Conservation (phyloP, 2,113 vertebrate genomes). For the Eulacestoma nigropectus region DNA sequence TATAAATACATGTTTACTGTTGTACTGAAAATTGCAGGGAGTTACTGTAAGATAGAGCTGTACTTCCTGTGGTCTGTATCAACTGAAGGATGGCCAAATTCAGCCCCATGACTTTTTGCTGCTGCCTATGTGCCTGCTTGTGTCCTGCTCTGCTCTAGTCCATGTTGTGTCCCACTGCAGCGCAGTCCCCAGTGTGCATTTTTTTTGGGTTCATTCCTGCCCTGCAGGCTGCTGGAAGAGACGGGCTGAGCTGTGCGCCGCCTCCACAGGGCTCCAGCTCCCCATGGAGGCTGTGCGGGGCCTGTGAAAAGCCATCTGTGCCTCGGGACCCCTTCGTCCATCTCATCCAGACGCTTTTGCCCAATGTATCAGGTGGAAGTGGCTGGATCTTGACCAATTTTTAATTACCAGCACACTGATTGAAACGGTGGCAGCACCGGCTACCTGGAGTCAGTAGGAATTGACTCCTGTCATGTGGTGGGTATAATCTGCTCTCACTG, state of each 20-base stretch:
- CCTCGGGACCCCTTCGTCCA: background rate
- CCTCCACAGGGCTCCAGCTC: background rate
- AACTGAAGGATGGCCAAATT: background rate
- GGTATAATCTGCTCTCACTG: background rate
- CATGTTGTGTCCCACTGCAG: accelerated
- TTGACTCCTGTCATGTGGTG: background rate
- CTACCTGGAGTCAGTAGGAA: slow-evolving; percentile 16
- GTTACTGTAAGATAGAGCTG: background rate
- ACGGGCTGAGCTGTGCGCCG: background rate
- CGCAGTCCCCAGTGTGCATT: accelerated
- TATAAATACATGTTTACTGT: background rate
- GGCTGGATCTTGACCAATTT: slow-evolving; percentile 1
- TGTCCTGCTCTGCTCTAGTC: background rate
- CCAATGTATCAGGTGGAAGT: background rate
- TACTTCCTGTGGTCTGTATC: background rate
- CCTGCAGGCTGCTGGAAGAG: background rate
- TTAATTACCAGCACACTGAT: background rate
- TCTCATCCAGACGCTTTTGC: background rate
- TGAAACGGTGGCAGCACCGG: background rate
- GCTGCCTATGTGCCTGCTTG: background rate
- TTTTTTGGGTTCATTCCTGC: background rate
- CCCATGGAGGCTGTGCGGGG: accelerated
- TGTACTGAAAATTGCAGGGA: background rate
- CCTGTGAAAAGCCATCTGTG: background rate
- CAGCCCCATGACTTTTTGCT: background rate